Conservation (phyloP, 2,113 vertebrate genomes). For the Thunnus thynnus region DNA sequence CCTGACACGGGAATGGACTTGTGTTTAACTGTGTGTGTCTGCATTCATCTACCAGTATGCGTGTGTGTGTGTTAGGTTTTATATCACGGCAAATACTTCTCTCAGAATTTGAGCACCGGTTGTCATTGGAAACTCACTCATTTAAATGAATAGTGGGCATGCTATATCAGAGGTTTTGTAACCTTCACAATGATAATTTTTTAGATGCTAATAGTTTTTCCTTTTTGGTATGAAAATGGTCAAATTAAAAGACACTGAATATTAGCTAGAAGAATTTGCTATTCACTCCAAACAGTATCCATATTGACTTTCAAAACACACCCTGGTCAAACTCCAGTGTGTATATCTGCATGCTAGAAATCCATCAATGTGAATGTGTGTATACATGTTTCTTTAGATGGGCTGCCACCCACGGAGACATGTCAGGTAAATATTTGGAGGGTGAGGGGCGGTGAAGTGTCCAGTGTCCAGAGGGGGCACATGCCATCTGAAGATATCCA, state of each 20-base stretch:
- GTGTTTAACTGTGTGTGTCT: slow-evolving; percentile 37
- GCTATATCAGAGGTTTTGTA: not conserved
- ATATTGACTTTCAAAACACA: slow-evolving; percentile 66
- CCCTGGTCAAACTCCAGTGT: slow-evolving; percentile 48
- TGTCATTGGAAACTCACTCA: not conserved
- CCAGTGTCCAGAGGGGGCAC: slow-evolving; percentile 75
- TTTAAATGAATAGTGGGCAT: too few species aligned
- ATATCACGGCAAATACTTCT: not conserved
- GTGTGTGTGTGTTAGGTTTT: slow-evolving; percentile 28
- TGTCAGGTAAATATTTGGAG: slow-evolving; percentile 83
- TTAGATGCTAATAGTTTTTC: not conserved
- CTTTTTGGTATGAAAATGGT: slow-evolving; percentile 8
- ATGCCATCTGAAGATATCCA: slow-evolving; percentile 69
- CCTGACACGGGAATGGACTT: slow-evolving; percentile 72
- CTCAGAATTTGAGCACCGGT: not conserved
- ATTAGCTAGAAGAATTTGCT: not conserved
- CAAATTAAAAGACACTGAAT: slow-evolving; percentile 4
- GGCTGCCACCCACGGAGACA: slow-evolving; percentile 84
- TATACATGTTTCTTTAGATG: slow-evolving; percentile 73
- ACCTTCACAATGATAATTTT: not conserved
- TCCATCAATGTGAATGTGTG: slow-evolving; percentile 73
- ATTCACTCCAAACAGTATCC: slow-evolving; percentile 35
- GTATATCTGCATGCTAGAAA: slow-evolving; percentile 59
- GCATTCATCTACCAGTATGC: slow-evolving; percentile 22
- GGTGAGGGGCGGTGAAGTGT: slow-evolving; percentile 71